Conservation (phyloP, 2,113 vertebrate species). For the Piaya cayana region DNA sequence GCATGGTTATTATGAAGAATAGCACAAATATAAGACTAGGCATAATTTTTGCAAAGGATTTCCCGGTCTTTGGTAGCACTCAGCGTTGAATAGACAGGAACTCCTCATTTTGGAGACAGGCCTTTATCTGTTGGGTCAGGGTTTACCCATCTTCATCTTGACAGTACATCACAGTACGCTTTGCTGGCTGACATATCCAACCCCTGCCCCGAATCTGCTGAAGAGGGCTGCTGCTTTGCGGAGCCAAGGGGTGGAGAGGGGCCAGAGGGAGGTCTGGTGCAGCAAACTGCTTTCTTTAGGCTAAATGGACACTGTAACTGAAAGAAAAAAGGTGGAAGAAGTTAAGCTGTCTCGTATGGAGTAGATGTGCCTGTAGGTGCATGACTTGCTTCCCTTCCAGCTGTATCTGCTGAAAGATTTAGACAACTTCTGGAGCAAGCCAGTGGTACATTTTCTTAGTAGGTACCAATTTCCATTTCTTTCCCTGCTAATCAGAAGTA, state of each 20-base stretch:
- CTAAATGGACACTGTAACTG: neutral
- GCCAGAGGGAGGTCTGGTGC: too few species aligned
- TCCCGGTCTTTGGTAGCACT: neutral
- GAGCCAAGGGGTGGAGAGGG: too few species aligned
- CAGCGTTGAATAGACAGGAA: neutral
- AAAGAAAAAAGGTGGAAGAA: neutral
- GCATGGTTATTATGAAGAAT: neutral
- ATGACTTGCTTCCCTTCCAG: neutral
- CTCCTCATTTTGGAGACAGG: neutral
- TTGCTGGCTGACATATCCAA: too few species aligned
- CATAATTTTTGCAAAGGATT: neutral
- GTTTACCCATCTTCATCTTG: neutral
- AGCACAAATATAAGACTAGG: neutral
- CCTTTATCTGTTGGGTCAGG: neutral
- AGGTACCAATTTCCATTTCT: neutral
- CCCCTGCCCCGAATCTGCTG: too few species aligned
- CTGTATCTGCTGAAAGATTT: neutral
- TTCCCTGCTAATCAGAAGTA: neutral
- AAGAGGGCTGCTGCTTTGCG: too few species aligned
- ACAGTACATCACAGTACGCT: neutral
- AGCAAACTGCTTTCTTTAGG: neutral
- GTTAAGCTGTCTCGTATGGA: neutral
- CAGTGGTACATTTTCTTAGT: neutral
- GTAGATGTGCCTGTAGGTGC: neutral
- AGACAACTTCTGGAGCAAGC: neutral